Evolutionary conservation across 2,888 invertebrate species (phyloP).

Genomic region (Tenthredo amoena): DNA sequence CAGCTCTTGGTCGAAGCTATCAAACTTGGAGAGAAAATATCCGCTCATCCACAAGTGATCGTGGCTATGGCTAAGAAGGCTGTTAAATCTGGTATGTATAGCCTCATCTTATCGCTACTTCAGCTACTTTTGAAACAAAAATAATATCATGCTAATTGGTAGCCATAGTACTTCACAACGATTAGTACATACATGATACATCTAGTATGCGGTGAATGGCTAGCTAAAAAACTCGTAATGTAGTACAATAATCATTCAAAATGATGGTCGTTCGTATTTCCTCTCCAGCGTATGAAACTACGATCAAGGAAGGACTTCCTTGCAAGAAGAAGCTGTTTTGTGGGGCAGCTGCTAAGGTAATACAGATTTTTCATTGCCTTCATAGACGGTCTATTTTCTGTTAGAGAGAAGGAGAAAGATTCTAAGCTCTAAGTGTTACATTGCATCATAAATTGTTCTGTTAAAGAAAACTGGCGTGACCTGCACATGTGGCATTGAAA

Average conservation of each 20-base stretch:
- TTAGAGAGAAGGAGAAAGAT: not conserved
- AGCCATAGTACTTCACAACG: not conserved
- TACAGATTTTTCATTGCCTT: conserved; percentile 66
- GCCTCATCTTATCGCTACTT: not conserved
- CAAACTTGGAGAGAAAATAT: conserved; percentile 96
- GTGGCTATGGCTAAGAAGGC: conserved; percentile 94
- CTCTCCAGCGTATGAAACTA: conserved; percentile 88
- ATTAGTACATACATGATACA: too few species aligned
- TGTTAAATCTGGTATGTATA: conserved; percentile 86
- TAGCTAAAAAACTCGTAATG: not conserved
- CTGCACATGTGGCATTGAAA: not conserved
- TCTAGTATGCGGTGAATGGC: not conserved
- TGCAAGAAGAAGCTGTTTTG: conserved; percentile 96
- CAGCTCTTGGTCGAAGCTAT: conserved; percentile 92
- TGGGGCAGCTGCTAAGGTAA: conserved; percentile 96
- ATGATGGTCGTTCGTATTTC: conserved; percentile 32
- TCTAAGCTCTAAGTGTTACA: not conserved
- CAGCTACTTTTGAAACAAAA: not conserved
- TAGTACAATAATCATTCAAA: not conserved
- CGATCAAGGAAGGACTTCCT: conserved; percentile 91
- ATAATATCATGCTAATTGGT: not conserved
- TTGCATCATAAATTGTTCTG: not conserved
- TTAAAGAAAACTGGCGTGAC: not conserved
- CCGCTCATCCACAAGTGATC: conserved; percentile 92
- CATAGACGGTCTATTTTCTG: not conserved